Conservation (phyloP, 2,888 invertebrate genomes). For the Peribatodes rhomboidaria region DNA sequence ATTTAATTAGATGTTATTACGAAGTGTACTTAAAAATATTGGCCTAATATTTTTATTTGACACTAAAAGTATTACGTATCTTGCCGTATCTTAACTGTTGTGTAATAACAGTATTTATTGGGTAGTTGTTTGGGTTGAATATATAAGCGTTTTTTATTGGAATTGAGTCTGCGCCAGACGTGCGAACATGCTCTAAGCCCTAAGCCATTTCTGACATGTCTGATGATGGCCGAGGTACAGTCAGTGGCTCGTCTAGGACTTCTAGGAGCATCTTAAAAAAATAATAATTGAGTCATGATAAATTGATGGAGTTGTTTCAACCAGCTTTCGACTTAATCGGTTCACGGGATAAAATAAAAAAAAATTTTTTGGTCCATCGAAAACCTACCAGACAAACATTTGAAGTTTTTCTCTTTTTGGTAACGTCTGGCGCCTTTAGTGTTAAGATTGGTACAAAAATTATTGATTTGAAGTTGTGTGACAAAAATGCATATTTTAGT, state of each 20-base stretch:
- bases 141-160: not conserved
- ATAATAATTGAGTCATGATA: too few relatives aligned
- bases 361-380: too few relatives aligned
- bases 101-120: conserved; percentile 33
- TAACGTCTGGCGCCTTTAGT: conserved; percentile 4
- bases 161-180: conserved; percentile 1
- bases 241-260: too few relatives aligned
- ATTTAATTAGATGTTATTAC: conserved; percentile 50
- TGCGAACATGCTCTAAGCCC: not conserved
- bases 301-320: too few relatives aligned
- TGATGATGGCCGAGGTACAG: too few relatives aligned
- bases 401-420: too few relatives aligned
- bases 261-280: too few relatives aligned
- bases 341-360: too few relatives aligned
- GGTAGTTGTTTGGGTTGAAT: conserved; percentile 15
- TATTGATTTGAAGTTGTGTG: conserved; percentile 21
- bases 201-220: too few relatives aligned
- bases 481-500: conserved; percentile 9
- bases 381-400: too few relatives aligned
- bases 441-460: conserved; percentile 24
- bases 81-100: conserved; percentile 61
- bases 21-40: conserved; percentile 59
- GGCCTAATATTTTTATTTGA: conserved; percentile 59
- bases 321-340: too few relatives aligned
- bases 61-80: conserved; percentile 70